Percentiles rank a stretch among this genome's conserved stretches.
Conservation (phyloP, 30 jellyfish, hydroid and myxozoan genomes). For the Turritopsis dohrnii region DNA sequence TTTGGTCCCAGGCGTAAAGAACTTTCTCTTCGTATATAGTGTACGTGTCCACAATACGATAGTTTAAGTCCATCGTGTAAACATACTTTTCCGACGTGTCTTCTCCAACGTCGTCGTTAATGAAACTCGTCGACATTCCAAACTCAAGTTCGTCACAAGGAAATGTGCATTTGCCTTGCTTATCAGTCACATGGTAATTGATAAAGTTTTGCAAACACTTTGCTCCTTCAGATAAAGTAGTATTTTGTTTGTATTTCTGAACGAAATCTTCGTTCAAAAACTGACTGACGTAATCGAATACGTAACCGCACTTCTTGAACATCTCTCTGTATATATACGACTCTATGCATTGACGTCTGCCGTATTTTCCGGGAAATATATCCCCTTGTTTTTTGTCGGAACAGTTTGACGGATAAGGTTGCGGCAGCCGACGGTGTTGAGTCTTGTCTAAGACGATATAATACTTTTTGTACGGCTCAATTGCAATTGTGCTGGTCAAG, state of each 20-base stretch:
- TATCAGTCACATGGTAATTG: background rate
- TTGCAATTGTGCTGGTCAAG: slow-evolving; percentile 6
- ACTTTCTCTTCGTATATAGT: slow-evolving; percentile 14
- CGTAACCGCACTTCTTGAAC: slow-evolving; percentile 8
- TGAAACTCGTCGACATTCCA: slow-evolving; percentile 11
- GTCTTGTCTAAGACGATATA: slow-evolving; percentile 11
- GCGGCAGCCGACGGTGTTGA: slow-evolving; percentile 17
- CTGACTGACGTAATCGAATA: background rate
- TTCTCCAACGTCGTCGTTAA: background rate
- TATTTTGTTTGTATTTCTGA: background rate
- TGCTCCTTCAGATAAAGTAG: background rate
- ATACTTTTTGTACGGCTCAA: slow-evolving; percentile 16
- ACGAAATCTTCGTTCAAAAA: background rate
- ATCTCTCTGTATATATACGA: background rate
- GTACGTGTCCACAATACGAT: slow-evolving; percentile 8
- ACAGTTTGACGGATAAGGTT: slow-evolving; percentile 25
- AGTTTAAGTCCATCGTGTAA: slow-evolving; percentile 6
- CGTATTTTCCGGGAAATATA: slow-evolving; percentile 22
- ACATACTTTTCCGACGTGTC: background rate
- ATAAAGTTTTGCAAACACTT: background rate
- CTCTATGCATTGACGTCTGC: background rate
- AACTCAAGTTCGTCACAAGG: slow-evolving; percentile 13
- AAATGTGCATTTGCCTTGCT: background rate
- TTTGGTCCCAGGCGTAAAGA: slow-evolving; percentile 21
- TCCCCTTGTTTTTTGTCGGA: background rate